Evolutionary conservation across 2,113 vertebrate genomes (phyloP).

Genomic region (Rhabdornis inornatus): DNA sequence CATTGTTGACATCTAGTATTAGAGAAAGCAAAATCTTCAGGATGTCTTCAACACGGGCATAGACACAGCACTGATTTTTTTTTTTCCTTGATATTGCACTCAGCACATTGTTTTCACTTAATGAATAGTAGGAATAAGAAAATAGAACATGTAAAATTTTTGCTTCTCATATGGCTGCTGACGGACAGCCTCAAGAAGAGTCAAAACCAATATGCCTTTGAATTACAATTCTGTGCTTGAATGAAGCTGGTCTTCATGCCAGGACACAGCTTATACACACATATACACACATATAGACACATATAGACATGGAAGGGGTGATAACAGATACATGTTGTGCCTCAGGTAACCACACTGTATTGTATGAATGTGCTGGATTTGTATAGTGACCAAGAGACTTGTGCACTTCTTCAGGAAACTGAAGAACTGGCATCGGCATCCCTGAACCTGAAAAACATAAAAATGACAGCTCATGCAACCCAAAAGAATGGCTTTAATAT

Average conservation of each 20-base stretch:
- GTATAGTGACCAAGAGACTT: background rate
- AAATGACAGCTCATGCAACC: background rate
- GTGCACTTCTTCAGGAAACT: background rate
- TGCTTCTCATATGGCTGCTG: background rate
- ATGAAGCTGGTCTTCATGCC: background rate
- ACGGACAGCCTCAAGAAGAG: background rate
- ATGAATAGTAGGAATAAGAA: background rate
- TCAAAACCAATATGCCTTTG: background rate
- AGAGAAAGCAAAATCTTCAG: background rate
- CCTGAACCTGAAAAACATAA: background rate
- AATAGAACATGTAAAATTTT: background rate
- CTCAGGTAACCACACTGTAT: background rate
- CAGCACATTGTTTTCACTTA: background rate
- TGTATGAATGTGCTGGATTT: background rate
- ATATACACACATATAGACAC: background rate
- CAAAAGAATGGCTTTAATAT: background rate
- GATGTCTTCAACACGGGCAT: background rate
- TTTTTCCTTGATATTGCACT: background rate
- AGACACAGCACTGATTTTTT: background rate
- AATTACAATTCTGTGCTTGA: background rate
- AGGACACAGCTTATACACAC: background rate
- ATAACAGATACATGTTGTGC: background rate
- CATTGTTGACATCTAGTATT: background rate
- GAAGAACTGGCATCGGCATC: background rate
- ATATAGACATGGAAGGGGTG: background rate